phyloP scores from a whole-genome alignment of 2,113 vertebrate species.

The Pantherophis guttatus region DNA sequence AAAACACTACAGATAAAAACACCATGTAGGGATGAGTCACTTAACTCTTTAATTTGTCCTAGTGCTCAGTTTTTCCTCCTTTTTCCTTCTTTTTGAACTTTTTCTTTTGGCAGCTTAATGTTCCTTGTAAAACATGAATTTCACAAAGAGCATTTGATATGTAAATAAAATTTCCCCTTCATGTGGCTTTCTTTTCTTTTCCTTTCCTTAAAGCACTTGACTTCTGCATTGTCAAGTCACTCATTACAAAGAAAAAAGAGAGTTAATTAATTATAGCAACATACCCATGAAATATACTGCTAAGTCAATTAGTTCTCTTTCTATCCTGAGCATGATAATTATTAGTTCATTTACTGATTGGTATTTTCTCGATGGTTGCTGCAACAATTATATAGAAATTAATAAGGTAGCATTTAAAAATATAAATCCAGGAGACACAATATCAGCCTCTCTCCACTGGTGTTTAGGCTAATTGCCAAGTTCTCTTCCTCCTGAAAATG shows the following conservation, averaged over 20 bases:
- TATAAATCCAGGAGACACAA: constrained; percentile 57
- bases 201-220: constrained; percentile 36
- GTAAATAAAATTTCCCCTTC: constrained; percentile 27
- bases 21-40: neutral
- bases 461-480: constrained; percentile 65
- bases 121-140: constrained; percentile 12
- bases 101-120: neutral
- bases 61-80: neutral
- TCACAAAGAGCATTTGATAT: constrained; percentile 25
- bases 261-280: constrained; percentile 65
- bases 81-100: neutral
- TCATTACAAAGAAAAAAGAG: constrained; percentile 22
- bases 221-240: constrained; percentile 50
- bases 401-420: constrained; percentile 67
- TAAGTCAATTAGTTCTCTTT: constrained; percentile 67
- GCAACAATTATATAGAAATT: constrained; percentile 63
- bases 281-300: constrained; percentile 55
- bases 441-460: constrained; percentile 40
- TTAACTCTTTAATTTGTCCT: neutral
- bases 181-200: constrained; percentile 38
- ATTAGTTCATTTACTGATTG: constrained; percentile 70
- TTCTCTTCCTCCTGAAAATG: constrained; percentile 50
- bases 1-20: neutral
- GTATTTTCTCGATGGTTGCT: constrained; percentile 65
- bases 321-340: constrained; percentile 56